Evolutionary conservation across 2,797 vertebrate species (phyloP), one percentile per base, ranked within the genome.

Genomic region (Centropyge bicolor): DNA sequence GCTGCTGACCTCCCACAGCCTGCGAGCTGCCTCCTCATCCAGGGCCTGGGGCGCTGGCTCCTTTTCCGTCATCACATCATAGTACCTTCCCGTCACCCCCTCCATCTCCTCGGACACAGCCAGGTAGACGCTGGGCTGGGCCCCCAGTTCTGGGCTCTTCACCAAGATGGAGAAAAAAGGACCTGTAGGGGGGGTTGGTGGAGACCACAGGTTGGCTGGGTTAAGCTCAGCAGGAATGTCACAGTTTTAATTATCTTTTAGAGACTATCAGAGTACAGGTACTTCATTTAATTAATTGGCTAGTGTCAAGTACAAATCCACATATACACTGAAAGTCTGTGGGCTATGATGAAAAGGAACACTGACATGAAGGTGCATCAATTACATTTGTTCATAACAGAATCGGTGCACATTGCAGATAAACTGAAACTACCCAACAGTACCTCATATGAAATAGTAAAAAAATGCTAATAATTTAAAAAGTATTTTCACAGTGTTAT

Each of bases 151-250:
- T 8, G 97, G 95, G 20, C 90, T 95, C 93, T 97, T 97, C 71
- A 97, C 94, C 78, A 97, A 38, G 59, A 97, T 22, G 86, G 95
- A 95, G 91, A 97, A 97, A 80, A 97, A 69, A 0, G 97, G 97
- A 68, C 94, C 97, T 97, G 88, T 20, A 74, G 55, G 14, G 8
- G 8, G 49, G 35, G 40, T 9, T 17, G 1, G 20, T 16, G 38
- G 10, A 46, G 61, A 24, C 3, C n/a, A 73, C 35, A 69, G 31
- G 16, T 65, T 71, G 16, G 17, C 20, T 9, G 22, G 10, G 54
- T 66, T 57, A 46, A 52, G 27, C n/a, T 61, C 45, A 55, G 24
- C 20, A 10, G 14, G 6, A 48, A 61, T 20, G 11, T 17, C 60
- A 52, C 3, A 10, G n/a, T 41, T 67, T 57, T 13, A 52, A 55